Evolutionary conservation across 2,888 invertebrate species (phyloP), one percentile per base, ranked within the genome.

Genomic region (Acanthoscelides obtectus): DNA sequence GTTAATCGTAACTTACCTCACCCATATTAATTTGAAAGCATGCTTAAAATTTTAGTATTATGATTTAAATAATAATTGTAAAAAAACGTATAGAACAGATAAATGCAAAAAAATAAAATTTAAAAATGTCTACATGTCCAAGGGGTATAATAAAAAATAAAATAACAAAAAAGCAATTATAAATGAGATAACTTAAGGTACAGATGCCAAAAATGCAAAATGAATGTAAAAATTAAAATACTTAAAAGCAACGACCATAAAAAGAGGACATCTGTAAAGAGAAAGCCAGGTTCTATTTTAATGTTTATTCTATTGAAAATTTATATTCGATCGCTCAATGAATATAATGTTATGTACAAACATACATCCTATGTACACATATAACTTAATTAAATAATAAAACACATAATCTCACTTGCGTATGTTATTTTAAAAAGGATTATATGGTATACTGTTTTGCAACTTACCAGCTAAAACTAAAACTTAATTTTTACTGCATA

Each of bases 331-430:
- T 83, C 80, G 81, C 21, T 80, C 82, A 83, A 84, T 85, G 83
- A 83, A 84, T 84, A 84, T 84, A 83, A 83, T 66, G 22, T 83
- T 86, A 86, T 86, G 83, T 86, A 87, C 86, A 87, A 86, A 86
- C 86, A 86, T 87, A 86, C 86, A 86, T 83, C 77, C 78, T 86
- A 85, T 86, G 83, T 86, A 86, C 84, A 86, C 81, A 80, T 83
- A 80, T 78, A 83, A 83, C 81, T 81, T 82, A 80, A 78, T 74
- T 76, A 78, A 77, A 78, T 75, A 22, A 22, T 22, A n/a, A 69
- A 64, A 19, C 12, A 22, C 20, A 20, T 19, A 69, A 5, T 80
- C 78, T 81, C 80, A 80, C 79, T 79, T 79, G 77, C 76, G 78
- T 78, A 75, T 76, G 76, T 75, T 75, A 75, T 73, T 73, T 73